These are phyloP conservation scores for Bombus superbus DNA, from an alignment of 1,140 invertebrate species.

Conservation along the genomic window DNA sequence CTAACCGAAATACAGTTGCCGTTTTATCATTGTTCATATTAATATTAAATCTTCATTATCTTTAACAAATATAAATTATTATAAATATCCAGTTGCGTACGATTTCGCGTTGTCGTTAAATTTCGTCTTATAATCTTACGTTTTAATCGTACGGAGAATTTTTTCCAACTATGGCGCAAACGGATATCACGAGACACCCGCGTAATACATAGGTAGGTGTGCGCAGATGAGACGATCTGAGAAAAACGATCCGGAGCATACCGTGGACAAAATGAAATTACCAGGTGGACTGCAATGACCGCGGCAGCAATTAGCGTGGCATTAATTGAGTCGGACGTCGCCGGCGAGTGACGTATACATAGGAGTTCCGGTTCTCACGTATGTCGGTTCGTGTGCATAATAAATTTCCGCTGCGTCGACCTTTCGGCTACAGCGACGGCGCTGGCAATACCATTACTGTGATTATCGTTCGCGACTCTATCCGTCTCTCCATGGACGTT, in stretches of 20 bases:
- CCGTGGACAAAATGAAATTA: constrained; percentile 61
- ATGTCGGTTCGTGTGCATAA: constrained; percentile 58
- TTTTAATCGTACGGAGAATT: not conserved
- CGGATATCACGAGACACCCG: too few relatives aligned
- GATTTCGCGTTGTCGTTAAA: not conserved
- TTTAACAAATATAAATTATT: too few relatives aligned
- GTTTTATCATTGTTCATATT: too few relatives aligned
- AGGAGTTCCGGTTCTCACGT: constrained; percentile 30
- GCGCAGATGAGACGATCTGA: not conserved
- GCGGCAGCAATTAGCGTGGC: constrained; percentile 64
- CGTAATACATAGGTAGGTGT: not conserved
- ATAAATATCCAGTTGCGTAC: not conserved
- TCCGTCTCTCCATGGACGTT: not conserved
- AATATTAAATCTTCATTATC: too few relatives aligned
- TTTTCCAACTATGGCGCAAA: too few relatives aligned
- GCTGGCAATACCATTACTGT: constrained; percentile 63
- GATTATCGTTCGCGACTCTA: constrained; percentile 55
- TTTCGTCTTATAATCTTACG: not conserved
- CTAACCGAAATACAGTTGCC: not conserved
- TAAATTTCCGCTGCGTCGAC: constrained; percentile 66
- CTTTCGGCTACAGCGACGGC: constrained; percentile 56
- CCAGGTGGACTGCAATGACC: constrained; percentile 51
- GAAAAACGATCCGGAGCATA: constrained; percentile 48
- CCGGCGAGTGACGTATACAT: constrained; percentile 50
- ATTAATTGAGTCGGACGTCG: constrained; percentile 67